These are phyloP conservation scores for Lichenostomus cassidix DNA, from an alignment of 2,113 vertebrate species.

Conservation along the genomic window DNA sequence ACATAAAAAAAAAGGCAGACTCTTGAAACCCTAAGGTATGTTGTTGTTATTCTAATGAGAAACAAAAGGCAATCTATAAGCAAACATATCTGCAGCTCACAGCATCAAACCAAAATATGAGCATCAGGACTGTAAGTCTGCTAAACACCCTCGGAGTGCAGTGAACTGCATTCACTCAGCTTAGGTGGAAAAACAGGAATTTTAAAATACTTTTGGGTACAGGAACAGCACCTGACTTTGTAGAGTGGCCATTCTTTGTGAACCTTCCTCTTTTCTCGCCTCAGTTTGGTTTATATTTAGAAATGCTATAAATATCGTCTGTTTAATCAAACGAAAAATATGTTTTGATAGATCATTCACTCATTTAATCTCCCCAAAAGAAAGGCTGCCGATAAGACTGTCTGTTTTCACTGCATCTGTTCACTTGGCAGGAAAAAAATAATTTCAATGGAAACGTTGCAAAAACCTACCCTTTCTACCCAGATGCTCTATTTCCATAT, in stretches of 20 bases:
- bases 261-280: neutral
- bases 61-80: neutral
- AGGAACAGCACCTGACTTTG: neutral
- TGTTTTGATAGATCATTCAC: conserved; percentile 19
- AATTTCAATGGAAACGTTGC: conserved; percentile 15
- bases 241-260: neutral
- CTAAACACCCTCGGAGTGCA: neutral
- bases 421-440: conserved; percentile 39
- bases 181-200: neutral
- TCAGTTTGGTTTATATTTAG: conserved; percentile 11
- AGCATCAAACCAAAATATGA: neutral
- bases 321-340: conserved; percentile 36
- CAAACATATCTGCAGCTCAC: neutral
- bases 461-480: conserved; percentile 7
- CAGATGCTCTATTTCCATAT: conserved; percentile 60
- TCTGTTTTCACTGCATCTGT: conserved; percentile 50
- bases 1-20: neutral
- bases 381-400: conserved; percentile 37
- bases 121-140: neutral
- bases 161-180: neutral
- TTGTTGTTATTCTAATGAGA: neutral
- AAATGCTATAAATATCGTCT: conserved; percentile 23
- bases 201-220: neutral
- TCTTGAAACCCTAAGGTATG: neutral
- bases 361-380: conserved; percentile 41